Conservation (phyloP, 1,140 invertebrate species). For the Neodiprion pinetum region DNA sequence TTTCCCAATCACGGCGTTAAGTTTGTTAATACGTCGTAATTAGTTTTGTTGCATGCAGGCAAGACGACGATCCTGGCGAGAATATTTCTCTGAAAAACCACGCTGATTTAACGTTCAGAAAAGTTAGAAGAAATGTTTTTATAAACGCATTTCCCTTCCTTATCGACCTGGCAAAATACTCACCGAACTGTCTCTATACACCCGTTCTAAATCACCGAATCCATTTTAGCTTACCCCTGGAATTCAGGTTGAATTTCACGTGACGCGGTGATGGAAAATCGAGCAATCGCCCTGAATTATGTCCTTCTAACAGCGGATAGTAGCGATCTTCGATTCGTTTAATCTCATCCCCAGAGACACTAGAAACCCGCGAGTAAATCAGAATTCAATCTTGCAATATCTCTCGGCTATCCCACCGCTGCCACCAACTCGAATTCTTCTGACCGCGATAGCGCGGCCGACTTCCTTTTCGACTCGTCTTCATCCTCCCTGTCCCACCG, state of each 20-base stretch:
- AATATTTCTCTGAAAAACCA: too few relatives aligned
- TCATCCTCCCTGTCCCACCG: background rate
- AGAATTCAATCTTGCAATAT: conserved; percentile 8
- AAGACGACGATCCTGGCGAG: too few relatives aligned
- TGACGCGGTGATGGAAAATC: background rate
- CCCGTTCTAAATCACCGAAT: too few relatives aligned
- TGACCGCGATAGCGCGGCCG: background rate
- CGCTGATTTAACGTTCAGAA: too few relatives aligned
- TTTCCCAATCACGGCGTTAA: too few relatives aligned
- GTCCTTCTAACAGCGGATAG: background rate
- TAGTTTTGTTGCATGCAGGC: too few relatives aligned
- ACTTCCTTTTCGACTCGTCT: background rate
- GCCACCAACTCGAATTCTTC: background rate
- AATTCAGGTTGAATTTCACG: background rate
- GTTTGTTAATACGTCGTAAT: too few relatives aligned
- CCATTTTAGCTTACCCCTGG: too few relatives aligned
- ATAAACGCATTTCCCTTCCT: too few relatives aligned
- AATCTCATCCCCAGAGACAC: background rate
- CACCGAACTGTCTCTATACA: too few relatives aligned
- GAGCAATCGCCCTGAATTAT: background rate
- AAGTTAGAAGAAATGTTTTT: too few relatives aligned
- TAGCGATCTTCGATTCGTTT: background rate
- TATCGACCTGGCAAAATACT: too few relatives aligned
- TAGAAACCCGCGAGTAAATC: conserved; percentile 1
- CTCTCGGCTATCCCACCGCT: background rate